Percentiles rank a stretch among this genome's conserved stretches.
Conservation (phyloP, 2,113 vertebrate genomes). For the Panurus biarmicus region DNA sequence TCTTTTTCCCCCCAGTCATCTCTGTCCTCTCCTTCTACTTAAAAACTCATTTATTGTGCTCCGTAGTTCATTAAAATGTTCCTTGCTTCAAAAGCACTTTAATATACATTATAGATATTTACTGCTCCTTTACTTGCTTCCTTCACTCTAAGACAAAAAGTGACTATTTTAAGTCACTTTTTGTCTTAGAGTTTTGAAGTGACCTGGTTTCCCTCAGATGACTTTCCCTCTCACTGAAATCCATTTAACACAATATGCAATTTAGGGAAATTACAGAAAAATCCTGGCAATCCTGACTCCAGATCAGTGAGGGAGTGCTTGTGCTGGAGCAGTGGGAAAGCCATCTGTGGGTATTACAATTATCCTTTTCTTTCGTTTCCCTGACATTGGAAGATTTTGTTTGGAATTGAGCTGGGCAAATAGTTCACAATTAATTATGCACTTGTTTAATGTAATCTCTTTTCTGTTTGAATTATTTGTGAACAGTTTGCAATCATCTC, state of each 20-base stretch:
- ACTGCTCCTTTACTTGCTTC: background rate
- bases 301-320: background rate
- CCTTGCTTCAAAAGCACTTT: background rate
- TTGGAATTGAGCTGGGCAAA: background rate
- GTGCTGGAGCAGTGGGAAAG: background rate
- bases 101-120: constrained; percentile 27
- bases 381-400: background rate
- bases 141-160: too few relatives aligned
- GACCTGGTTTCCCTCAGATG: background rate
- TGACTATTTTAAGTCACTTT: constrained; percentile 20
- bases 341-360: background rate
- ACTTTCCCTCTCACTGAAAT: background rate
- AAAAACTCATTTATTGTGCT: constrained; percentile 15
- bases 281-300: background rate
- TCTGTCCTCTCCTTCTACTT: background rate
- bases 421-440: background rate
- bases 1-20: background rate
- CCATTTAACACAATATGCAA: background rate
- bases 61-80: constrained; percentile 7
- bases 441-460: background rate
- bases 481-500: background rate
- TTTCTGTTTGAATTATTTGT: background rate
- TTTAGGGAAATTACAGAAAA: background rate
- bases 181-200: background rate
- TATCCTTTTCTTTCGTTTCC: background rate